Evolutionary conservation across 2,797 vertebrate species (phyloP).

Genomic region (Emydoidea blandingii): DNA sequence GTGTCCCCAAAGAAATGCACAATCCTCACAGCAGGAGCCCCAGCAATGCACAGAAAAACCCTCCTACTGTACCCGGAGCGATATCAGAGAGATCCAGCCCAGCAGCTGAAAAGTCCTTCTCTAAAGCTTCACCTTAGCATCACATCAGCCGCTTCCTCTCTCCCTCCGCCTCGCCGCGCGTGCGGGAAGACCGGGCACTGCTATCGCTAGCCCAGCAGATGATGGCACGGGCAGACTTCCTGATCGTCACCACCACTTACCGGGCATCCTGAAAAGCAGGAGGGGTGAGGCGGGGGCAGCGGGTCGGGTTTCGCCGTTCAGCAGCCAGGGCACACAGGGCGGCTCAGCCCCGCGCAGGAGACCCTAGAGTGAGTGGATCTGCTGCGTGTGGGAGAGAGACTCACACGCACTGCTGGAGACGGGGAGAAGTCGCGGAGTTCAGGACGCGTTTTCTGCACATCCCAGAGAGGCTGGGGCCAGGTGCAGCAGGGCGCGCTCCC

Average conservation of each 20-base stretch:
- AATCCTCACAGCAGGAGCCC: no score
- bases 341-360: background rate
- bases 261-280: conserved; percentile 41
- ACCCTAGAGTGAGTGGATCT: background rate
- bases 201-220: conserved; percentile 4
- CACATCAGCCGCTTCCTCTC: background rate
- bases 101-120: conserved; percentile 54
- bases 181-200: background rate
- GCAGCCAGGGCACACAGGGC: background rate
- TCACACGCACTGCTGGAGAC: conserved; percentile 21
- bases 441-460: conserved; percentile 57
- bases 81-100: background rate
- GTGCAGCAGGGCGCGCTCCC: conserved; percentile 75
- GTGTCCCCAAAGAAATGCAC: background rate
- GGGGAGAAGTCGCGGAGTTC: conserved; percentile 30
- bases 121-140: conserved; percentile 19
- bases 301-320: background rate
- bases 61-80: no score
- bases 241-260: conserved; percentile 33
- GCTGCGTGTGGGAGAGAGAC: background rate
- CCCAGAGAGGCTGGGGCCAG: conserved; percentile 62
- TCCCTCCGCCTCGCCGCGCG: background rate
- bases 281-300: background rate
- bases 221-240: conserved; percentile 35
- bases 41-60: no score